These are phyloP conservation scores for Eumacrocentrus americanus DNA, from an alignment of 2,888 invertebrate genomes.

Conservation along the genomic window DNA sequence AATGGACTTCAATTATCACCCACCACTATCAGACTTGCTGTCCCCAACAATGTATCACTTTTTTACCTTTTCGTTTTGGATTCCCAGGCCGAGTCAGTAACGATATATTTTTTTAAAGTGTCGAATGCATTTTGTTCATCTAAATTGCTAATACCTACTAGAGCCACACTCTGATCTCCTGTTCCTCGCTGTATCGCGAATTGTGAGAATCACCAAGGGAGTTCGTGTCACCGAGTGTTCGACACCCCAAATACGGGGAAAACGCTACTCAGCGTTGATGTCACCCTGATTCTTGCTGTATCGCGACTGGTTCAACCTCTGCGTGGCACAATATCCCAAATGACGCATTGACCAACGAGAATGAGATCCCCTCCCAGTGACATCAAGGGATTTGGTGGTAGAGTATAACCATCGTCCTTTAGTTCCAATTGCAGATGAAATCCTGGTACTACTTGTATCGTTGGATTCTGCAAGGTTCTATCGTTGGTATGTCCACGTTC, in stretches of 20 bases:
- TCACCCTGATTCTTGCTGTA: constrained; percentile 48
- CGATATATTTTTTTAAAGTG: too few species aligned
- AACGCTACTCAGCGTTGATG: constrained; percentile 30
- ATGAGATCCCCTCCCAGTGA: neutral
- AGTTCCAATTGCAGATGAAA: constrained; percentile 10
- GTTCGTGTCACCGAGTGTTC: constrained; percentile 27
- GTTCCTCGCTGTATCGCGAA: constrained; percentile 49
- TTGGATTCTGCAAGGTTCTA: constrained; percentile 24
- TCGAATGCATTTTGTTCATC: too few species aligned
- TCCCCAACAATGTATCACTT: too few species aligned
- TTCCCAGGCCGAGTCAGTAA: too few species aligned
- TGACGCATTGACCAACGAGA: neutral
- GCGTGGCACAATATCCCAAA: constrained; percentile 23
- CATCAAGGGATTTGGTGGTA: neutral
- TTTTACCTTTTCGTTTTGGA: too few species aligned
- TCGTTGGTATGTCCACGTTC: constrained; percentile 9
- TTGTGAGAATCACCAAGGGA: constrained; percentile 35
- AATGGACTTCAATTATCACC: too few species aligned
- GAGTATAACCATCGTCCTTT: neutral
- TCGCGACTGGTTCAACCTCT: constrained; percentile 45
- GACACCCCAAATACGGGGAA: constrained; percentile 30
- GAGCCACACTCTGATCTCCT: constrained; percentile 45
- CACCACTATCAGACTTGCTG: too few species aligned
- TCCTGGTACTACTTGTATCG: constrained; percentile 33
- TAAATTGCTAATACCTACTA: too few species aligned